phyloP scores from a whole-genome alignment of 2,888 invertebrate genomes.

The Cabera pusaria region DNA sequence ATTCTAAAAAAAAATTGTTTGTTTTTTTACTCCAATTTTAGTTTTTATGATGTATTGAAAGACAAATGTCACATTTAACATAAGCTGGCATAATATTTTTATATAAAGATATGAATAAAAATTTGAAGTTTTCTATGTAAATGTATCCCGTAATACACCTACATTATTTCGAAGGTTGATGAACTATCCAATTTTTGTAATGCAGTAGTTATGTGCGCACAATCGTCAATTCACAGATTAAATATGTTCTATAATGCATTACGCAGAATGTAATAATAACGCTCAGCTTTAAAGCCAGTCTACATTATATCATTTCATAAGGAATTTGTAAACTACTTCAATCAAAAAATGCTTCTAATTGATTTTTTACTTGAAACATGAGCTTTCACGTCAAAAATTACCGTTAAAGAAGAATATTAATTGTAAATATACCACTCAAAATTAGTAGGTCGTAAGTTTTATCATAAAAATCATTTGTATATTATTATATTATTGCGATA shows the following conservation, averaged over 20 bases:
- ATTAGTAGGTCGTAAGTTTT: constrained; percentile 55
- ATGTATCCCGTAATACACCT: not conserved
- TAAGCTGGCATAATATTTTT: constrained; percentile 37
- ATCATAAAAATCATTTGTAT: constrained; percentile 70
- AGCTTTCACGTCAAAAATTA: constrained; percentile 31
- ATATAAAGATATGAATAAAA: constrained; percentile 2
- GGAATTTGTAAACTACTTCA: not conserved
- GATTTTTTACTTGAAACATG: constrained; percentile 37
- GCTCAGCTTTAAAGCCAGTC: constrained; percentile 4
- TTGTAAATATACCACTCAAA: constrained; percentile 65
- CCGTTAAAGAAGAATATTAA: constrained; percentile 30
- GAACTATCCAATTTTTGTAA: not conserved
- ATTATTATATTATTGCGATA: constrained; percentile 65
- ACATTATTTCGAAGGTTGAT: constrained; percentile 1
- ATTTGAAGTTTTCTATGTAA: too few species aligned
- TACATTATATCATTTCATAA: not conserved
- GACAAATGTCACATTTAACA: constrained; percentile 37
- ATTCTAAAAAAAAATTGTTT: constrained; percentile 31
- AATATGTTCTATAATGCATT: not conserved
- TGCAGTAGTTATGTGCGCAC: constrained; percentile 7
- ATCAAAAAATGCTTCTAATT: too few species aligned
- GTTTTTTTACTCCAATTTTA: constrained; percentile 51
- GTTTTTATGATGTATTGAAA: constrained; percentile 41
- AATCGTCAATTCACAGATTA: constrained; percentile 20
- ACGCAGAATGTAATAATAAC: not conserved